These are phyloP conservation scores for Oegoconia quadripuncta DNA, from an alignment of 2,888 invertebrate genomes.

Conservation along the genomic window DNA sequence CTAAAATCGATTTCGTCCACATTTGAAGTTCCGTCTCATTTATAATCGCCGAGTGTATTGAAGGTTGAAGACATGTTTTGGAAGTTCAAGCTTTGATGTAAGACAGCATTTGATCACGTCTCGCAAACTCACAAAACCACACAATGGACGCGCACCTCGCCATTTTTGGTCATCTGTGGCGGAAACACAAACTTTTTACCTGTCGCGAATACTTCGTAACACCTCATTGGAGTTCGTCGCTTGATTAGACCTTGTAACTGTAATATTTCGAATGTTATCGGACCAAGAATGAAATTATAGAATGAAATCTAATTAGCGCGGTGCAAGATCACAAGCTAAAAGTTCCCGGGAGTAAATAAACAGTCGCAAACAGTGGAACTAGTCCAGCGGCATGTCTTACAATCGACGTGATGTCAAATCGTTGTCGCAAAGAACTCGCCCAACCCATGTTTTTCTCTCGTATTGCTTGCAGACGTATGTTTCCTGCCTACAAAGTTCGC, in stretches of 20 bases:
- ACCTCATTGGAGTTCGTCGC: slow-evolving; percentile 41
- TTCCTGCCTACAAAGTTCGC: slow-evolving; percentile 98
- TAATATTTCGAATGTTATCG: slow-evolving; percentile 15
- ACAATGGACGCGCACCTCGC: slow-evolving; percentile 52
- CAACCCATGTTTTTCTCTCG: slow-evolving; percentile 76
- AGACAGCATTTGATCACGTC: slow-evolving; percentile 52
- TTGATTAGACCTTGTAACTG: slow-evolving; percentile 32
- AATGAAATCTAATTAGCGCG: slow-evolving; percentile 54
- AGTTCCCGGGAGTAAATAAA: slow-evolving; percentile 45
- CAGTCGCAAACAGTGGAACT: slow-evolving; percentile 65
- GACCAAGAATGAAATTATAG: too few species aligned
- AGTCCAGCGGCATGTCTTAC: slow-evolving; percentile 67
- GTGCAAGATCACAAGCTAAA: slow-evolving; percentile 72
- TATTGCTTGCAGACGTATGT: slow-evolving; percentile 94
- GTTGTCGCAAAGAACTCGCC: slow-evolving; percentile 70
- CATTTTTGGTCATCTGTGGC: slow-evolving; percentile 53
- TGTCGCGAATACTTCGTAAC: slow-evolving; percentile 52
- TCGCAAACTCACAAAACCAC: slow-evolving; percentile 38
- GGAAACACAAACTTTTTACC: slow-evolving; percentile 56
- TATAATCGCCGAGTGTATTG: slow-evolving; percentile 21
- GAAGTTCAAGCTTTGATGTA: slow-evolving; percentile 28
- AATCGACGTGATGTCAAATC: slow-evolving; percentile 75
- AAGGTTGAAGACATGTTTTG: slow-evolving; percentile 16
- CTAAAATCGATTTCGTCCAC: neutral
- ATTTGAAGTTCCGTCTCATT: slow-evolving; percentile 12